Base-by-base conservation (phyloP, 2,888 invertebrate species). In the Heliconius charithonia region DNA sequence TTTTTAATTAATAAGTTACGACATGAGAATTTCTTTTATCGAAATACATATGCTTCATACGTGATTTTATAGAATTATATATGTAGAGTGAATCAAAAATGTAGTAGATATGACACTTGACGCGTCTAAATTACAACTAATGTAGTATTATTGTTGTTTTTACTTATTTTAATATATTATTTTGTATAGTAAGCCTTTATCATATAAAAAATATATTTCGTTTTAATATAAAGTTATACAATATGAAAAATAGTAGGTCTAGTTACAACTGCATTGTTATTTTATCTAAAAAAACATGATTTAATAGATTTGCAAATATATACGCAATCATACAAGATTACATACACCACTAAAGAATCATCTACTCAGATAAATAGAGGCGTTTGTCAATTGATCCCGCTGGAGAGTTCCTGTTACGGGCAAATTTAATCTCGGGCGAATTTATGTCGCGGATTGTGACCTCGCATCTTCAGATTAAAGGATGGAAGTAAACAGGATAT, bases 341-440 rank as follows among this genome's bases (percentile, higher is more conserved):
- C 62, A 25, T 73, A 73, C 19, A n/a, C 25, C 25, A 62, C 59
- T 77, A 69, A 76, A 67, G 73, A 62, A 79, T 77, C 32, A 72
- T 72, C 67, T 77, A 73, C 77, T 70, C 56, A 62, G 59, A 74
- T 63, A 75, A 77, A 75, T 77, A 81, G 79, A 80, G 41, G 51
- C 77, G 71, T 79, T 79, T 73, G 79, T 79, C 81, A 81, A 81
- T 81, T 81, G 80, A 73, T 79, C 77, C 70, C 77, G 77, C 70
- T 65, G 29, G 73, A 76, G 65, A 81, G 81, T 79, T 81, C 81
- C 80, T 81, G 79, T 81, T 76, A 63, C 77, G 77, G 63, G 75
- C 74, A 74, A 76, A 76, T 79, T 70, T 74, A 80, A 78, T 79
- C 76, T 77, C 71, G 67, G 76, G 73, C 72, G 67, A 72, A 76